Conservation (phyloP, 2,888 invertebrate species). For the Tipula helvola region DNA sequence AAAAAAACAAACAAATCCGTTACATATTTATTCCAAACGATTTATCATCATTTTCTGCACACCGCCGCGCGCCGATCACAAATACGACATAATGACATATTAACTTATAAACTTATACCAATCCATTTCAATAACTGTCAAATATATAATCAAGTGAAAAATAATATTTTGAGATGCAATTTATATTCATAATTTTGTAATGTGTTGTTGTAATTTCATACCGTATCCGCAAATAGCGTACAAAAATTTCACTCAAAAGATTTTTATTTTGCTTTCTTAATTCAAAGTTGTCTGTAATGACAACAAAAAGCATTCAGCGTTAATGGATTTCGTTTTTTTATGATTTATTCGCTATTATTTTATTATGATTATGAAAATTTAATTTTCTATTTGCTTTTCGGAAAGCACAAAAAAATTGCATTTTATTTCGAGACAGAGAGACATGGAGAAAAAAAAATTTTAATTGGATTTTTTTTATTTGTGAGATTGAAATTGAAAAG, state of each 20-base stretch:
- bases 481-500: not conserved
- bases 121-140: not conserved
- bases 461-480: not conserved
- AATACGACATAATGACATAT: not conserved
- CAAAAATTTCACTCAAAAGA: not conserved
- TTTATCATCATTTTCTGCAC: not conserved
- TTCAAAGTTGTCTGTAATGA: not conserved
- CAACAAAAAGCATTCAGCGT: not conserved
- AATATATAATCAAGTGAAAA: not conserved
- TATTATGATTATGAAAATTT: not conserved
- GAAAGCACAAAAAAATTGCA: not conserved
- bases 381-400: not conserved
- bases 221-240: not conserved
- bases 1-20: not conserved
- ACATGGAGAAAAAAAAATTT: not conserved
- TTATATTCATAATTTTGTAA: not conserved
- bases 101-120: not conserved
- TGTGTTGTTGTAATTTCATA: not conserved
- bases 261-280: not conserved
- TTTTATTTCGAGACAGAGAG: not conserved
- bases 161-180: not conserved
- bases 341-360: not conserved
- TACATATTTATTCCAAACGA: not conserved
- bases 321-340: not conserved
- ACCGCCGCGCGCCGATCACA: not conserved